Conservation (phyloP, 2,888 invertebrate genomes). For the Siphonodentalium dalli region DNA sequence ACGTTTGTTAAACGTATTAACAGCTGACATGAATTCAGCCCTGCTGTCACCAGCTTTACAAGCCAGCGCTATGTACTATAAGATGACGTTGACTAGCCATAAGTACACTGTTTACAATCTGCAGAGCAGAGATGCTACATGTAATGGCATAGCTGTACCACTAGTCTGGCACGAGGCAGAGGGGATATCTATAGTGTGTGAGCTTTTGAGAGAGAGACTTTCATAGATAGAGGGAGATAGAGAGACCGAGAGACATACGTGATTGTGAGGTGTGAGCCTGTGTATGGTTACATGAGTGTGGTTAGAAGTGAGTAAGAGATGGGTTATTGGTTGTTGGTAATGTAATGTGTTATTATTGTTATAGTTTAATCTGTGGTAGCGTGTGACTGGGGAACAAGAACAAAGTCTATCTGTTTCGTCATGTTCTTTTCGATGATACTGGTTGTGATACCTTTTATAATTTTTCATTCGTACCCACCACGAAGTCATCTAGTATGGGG, state of each 20-base stretch:
- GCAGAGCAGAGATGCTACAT: slow-evolving; percentile 8
- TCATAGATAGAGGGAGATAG: slow-evolving; percentile 19
- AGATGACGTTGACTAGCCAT: slow-evolving; percentile 21
- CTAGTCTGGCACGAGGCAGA: slow-evolving; percentile 26
- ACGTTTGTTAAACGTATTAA: slow-evolving; percentile 7
- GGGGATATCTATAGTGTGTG: slow-evolving; percentile 4
- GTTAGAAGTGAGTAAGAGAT: no score
- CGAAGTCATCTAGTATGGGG: no score
- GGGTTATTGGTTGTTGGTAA: slow-evolving; percentile 15
- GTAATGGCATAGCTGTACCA: no score
- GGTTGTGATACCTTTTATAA: no score
- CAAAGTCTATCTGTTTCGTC: no score
- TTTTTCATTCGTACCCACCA: no score
- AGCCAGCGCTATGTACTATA: slow-evolving; percentile 20
- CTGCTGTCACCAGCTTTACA: slow-evolving; percentile 16
- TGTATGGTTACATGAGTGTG: no score
- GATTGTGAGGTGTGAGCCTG: no score
- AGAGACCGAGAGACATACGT: no score
- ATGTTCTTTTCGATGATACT: no score
- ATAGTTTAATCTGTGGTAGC: no score
- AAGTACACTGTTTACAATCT: slow-evolving; percentile 23
- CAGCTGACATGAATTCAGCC: slow-evolving; percentile 20
- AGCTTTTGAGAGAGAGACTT: slow-evolving; percentile 3
- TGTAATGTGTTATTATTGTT: slow-evolving; percentile 15
- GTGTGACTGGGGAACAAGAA: no score